Conservation (phyloP, 2,888 invertebrate species). For the Xiphydria camelus region DNA sequence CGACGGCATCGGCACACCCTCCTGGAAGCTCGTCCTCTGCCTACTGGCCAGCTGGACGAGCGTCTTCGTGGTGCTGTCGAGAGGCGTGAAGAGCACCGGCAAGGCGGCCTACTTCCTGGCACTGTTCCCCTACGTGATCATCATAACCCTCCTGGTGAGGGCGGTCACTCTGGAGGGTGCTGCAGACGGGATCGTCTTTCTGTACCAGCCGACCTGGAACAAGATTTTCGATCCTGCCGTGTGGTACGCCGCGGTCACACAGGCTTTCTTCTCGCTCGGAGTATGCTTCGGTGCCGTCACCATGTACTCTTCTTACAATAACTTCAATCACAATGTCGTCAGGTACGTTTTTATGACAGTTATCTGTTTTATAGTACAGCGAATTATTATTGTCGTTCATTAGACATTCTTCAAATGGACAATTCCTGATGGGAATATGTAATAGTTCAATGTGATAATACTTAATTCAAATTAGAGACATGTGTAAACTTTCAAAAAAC, state of each 20-base stretch:
- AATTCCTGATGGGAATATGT: neutral
- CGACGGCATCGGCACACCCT: conserved; percentile 61
- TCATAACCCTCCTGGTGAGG: conserved; percentile 74
- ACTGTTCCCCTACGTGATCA: conserved; percentile 79
- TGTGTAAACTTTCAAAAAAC: too few species aligned
- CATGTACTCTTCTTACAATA: conserved; percentile 80
- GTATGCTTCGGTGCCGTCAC: conserved; percentile 76
- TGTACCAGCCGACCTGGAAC: conserved; percentile 78
- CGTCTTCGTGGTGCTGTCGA: conserved; percentile 70
- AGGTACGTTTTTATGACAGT: conserved; percentile 62
- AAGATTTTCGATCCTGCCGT: conserved; percentile 71
- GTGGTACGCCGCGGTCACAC: conserved; percentile 79
- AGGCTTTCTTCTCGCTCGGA: conserved; percentile 78
- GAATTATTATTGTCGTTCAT: conserved; percentile 8
- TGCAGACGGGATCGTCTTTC: conserved; percentile 75
- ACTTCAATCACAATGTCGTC: conserved; percentile 71
- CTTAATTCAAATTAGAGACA: too few species aligned
- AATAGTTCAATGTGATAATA: conserved; percentile 2
- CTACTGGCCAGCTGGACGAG: conserved; percentile 70
- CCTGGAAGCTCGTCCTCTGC: conserved; percentile 71
- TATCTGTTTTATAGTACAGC: too few species aligned
- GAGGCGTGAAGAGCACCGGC: conserved; percentile 78
- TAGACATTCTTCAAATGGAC: conserved; percentile 13
- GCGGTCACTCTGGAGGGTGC: conserved; percentile 72
- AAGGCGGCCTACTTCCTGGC: conserved; percentile 90